These are phyloP conservation scores for Tenthredo distinguenda DNA, from an alignment of 2,888 invertebrate genomes.

Conservation along the genomic window DNA sequence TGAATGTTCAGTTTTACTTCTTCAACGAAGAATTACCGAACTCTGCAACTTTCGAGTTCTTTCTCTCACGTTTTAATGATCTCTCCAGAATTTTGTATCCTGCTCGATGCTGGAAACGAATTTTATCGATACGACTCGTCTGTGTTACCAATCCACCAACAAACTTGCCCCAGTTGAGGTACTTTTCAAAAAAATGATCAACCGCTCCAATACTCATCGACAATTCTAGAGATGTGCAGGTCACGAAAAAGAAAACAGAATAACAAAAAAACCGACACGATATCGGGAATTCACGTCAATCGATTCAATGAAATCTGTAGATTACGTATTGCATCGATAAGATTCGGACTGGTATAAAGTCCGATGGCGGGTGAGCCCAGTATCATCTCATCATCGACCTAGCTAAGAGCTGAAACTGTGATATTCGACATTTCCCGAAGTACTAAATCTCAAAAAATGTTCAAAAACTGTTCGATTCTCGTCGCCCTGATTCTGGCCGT, in stretches of 20 bases:
- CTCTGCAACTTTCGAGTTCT: background rate
- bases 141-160: background rate
- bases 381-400: background rate
- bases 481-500: constrained; percentile 9
- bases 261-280: background rate
- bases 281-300: background rate
- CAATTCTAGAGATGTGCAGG: too few relatives aligned
- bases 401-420: background rate
- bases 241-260: background rate
- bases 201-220: background rate
- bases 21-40: background rate
- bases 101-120: background rate
- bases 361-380: background rate
- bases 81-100: background rate
- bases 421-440: background rate
- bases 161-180: background rate
- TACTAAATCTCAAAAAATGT: constrained; percentile 2
- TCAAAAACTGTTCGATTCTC: constrained; percentile 10
- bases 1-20: background rate
- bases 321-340: background rate
- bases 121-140: background rate
- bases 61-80: background rate
- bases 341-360: background rate
- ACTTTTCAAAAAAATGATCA: background rate
- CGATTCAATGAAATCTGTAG: background rate